These are phyloP conservation scores for Cryptosula pallasiana DNA, from an alignment of 2,888 invertebrate genomes.

Conservation along the genomic window DNA sequence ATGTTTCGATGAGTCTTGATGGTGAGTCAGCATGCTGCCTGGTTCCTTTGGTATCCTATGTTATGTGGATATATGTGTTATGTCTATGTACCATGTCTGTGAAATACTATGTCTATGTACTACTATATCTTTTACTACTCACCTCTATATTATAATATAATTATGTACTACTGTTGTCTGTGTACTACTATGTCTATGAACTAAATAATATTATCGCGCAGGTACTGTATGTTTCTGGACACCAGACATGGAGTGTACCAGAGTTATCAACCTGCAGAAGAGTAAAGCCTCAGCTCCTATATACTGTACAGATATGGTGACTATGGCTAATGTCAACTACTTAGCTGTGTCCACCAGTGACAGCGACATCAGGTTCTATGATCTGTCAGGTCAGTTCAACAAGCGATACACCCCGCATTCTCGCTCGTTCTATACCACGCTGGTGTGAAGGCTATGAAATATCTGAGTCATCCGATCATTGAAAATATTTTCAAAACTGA, in stretches of 20 bases:
- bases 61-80: neutral
- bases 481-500: too few relatives aligned
- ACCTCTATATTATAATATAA: too few relatives aligned
- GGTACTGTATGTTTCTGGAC: conserved; percentile 21
- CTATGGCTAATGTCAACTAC: conserved; percentile 23
- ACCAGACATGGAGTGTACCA: conserved; percentile 5
- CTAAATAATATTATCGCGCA: too few relatives aligned
- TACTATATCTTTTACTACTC: too few relatives aligned
- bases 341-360: conserved; percentile 21
- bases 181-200: too few relatives aligned
- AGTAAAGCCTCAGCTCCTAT: neutral
- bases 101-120: neutral
- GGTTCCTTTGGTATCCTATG: neutral
- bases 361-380: conserved; percentile 18
- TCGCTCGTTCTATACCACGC: too few relatives aligned
- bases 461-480: too few relatives aligned
- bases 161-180: too few relatives aligned
- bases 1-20: conserved; percentile 19
- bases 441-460: too few relatives aligned
- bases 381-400: conserved; percentile 5
- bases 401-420: too few relatives aligned
- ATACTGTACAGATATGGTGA: conserved; percentile 7
- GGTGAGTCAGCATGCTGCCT: neutral
- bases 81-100: neutral
- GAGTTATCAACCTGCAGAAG: neutral